Base-by-base conservation (phyloP, 2,797 vertebrate species). In the Aulostomus chinensis region DNA sequence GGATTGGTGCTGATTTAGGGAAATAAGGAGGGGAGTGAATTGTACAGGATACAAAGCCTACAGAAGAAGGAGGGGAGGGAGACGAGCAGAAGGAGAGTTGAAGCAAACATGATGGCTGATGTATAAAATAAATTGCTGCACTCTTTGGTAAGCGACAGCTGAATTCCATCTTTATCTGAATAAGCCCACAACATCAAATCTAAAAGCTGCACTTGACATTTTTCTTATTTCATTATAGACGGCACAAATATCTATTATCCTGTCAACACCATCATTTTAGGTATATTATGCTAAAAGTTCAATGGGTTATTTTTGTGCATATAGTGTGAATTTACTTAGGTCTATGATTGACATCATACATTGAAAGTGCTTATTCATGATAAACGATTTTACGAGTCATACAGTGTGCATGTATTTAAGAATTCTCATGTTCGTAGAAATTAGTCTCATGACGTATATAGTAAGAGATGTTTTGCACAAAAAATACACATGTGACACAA, bases 1-100 rank as follows among this genome's bases (percentile, higher is more conserved):
- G 26, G 41, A 68, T 81, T 77, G 76, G 55, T 83, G 80, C 80
- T 85, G 84, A 86, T 74, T 66, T 59, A 42, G 81, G 55, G 28
- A 68, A 79, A 78, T 40, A 41, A 68, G 38, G 25, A 52, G 45
- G 51, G 33, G 68, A 78, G 64, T 32, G 65, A 63, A 73, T 22
- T 51, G 68, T 51, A 73, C 62, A 62, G 42, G 55, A n/a, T n/a
- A n/a, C 6, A 20, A 69, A 55, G 32, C 33, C 33, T 25, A 49
- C 38, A 63, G 66, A 9, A 68, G 30, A 36, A 39, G 14, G 31
- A 34, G 31, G 22, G 46, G 12, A 9, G 7, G 15, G 14, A 55
- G 58, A 62, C 2, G 30, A 53, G 51, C 4, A n/a, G 18, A 16
- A 16, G 4, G 11, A 34, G 15, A 60, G 29, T 50, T 34, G 47